A percentile compares a stretch with the other conserved stretches of the same genome.
Conservation (phyloP, 2,888 invertebrate species). For the Trimorus sp. region DNA sequence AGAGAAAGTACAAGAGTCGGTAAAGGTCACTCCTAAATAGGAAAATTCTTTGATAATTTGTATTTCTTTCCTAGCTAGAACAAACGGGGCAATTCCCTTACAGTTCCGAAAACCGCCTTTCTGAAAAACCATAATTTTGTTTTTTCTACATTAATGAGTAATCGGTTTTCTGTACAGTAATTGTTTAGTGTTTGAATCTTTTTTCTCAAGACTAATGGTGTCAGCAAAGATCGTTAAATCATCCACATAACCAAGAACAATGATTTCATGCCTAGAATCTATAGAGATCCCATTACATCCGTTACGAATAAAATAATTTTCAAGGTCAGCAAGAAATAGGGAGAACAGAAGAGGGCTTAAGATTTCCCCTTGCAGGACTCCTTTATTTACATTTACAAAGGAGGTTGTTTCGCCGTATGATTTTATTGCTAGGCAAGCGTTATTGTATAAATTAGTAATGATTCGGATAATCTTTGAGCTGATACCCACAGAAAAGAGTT, state of each 20-base stretch:
- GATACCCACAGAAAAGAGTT: neutral
- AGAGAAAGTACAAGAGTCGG: too few relatives aligned
- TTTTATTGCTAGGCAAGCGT: neutral
- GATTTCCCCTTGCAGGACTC: neutral
- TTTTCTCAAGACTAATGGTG: neutral
- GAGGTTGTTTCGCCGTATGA: neutral
- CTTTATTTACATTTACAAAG: neutral
- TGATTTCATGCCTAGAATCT: neutral
- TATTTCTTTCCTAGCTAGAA: neutral
- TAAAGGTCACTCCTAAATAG: neutral
- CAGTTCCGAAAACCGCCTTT: neutral
- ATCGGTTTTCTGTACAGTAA: neutral
- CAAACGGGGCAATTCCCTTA: neutral
- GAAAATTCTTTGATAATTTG: neutral
- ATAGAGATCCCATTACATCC: neutral
- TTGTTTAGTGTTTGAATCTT: neutral
- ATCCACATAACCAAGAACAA: neutral
- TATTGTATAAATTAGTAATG: neutral
- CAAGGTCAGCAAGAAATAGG: neutral
- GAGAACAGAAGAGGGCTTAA: neutral
- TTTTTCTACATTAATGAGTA: neutral
- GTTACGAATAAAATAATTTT: neutral
- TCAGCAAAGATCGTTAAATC: neutral
- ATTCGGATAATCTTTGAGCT: slow-evolving; percentile 4
- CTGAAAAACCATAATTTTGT: too few relatives aligned